Base-by-base conservation (phyloP, 1,140 invertebrate species). In the Aphaenogaster floridana region DNA sequence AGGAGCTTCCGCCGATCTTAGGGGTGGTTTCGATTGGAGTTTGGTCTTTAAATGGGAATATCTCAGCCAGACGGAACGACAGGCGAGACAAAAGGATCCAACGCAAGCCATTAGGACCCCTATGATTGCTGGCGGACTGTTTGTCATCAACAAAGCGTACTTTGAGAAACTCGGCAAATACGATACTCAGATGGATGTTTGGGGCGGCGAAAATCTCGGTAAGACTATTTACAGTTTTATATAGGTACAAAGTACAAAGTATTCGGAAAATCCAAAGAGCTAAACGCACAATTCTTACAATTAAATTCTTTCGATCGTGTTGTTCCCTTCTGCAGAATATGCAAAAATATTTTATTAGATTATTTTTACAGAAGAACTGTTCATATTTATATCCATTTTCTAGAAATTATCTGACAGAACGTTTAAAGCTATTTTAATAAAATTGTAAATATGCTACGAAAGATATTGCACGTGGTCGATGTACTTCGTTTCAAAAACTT, bases 1-100 rank as follows among this genome's bases (percentile, higher is more conserved):
- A 95, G 95, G 98, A 8, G 98, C 98, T 15, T 99, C 98, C 45
- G 97, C 98, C 7, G 98, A 99, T 95, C 96, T 99, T 48, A 96
- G 98, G 86, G 98, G 98, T 74, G 99, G 99, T 17, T 99, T 99
- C 95, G 99, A 99, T 95, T 99, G 99, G 99, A 99, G 99, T 96
- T 96, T 99, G 48, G 99, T 99, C 64, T 97, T 97, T 94, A 98
- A 99, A 96, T 99, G 98, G 99, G 99, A 99, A 93, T 98, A 99
- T 93, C 96, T 99, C 77, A 98, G 98, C 61, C 97, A 98, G 81
- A 94, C 97, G 0, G 98, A 99, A 92, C 96, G 98, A 84, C 96
- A 97, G 80, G 96, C 97, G 9, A 96, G 99, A 21, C 97, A 97
- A 91, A 97, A 97, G 89, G 98, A 99, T 94, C 98, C 98, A 0